Evolutionary conservation across 2,888 invertebrate species (phyloP), one percentile per base, ranked within the genome.

Genomic region (Dascillus cervinus): DNA sequence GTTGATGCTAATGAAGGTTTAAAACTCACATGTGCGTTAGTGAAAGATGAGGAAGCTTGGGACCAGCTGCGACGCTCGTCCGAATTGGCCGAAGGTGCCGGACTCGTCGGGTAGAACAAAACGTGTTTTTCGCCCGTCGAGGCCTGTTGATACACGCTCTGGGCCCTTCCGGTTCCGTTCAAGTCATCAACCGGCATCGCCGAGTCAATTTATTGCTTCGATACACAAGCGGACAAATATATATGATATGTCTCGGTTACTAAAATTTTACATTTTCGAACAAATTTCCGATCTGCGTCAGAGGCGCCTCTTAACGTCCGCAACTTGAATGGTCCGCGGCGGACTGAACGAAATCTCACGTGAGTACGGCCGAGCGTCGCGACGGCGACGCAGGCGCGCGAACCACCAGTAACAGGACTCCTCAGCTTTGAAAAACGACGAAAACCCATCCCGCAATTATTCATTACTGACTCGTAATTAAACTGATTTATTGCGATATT

Each of bases 41-140:
- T 46, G 22, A 52, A 50, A 10, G 54, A 48, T 13, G 50, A 50
- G 13, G 60, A 56, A 8, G 55, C 55, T 37, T 56, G 61, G 22
- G 55, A 57, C 60, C 62, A 62, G 46, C 52, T 60, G 41, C 58
- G 54, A 14, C 56, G 52, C 33, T 62, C 61, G 13, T 60, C 60
- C 5, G 60, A 58, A 34, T 53, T 55, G 22, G 54, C 53, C n/a
- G 63, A 58, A 19, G 64, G 61, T 13, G 60, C 59, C 12, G 66
- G 62, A 49, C 62, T 62, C 20, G 64, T 64, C 14, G 65, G 65
- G 43, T 65, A 65, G 47, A 66, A 66, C 33, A 66, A 53, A 44
- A 66, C 66, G 55, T 66, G 65, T 46, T 65, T 66, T 46, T 66
- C 65, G 13, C 65, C 64, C 3, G 64, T 62, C 4, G 63, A 61